Conservation (phyloP, 2,113 vertebrate genomes). For the Heloderma charlesbogerti region DNA sequence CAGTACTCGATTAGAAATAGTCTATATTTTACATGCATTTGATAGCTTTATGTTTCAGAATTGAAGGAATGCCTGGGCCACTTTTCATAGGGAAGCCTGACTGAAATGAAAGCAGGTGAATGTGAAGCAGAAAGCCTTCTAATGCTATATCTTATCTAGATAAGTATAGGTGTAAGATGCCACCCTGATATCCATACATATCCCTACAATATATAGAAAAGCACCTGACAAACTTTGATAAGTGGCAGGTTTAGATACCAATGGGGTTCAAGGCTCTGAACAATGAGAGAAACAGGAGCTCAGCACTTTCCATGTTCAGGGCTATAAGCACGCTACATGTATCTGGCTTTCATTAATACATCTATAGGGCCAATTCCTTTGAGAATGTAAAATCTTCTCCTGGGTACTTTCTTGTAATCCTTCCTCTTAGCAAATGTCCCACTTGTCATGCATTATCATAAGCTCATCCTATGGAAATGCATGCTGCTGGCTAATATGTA, state of each 20-base stretch:
- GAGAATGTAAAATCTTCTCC: slow-evolving; percentile 44
- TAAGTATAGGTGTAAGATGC: background rate
- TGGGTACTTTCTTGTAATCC: slow-evolving; percentile 60
- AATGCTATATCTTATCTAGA: background rate
- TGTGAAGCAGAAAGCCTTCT: background rate
- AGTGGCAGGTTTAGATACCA: background rate
- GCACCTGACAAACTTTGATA: background rate
- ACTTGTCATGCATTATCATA: slow-evolving; percentile 58
- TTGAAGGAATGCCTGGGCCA: background rate
- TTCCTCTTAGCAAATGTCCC: slow-evolving; percentile 44
- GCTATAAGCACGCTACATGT: background rate
- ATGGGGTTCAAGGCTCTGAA: background rate
- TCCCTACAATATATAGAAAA: background rate
- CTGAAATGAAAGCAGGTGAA: background rate
- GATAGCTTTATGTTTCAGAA: background rate
- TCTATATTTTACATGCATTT: no score
- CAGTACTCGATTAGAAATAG: no score
- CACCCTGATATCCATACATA: background rate
- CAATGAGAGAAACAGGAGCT: background rate
- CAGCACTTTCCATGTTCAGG: slow-evolving; percentile 12
- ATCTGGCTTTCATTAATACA: background rate
- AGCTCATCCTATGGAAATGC: slow-evolving; percentile 67
- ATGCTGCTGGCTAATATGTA: slow-evolving; percentile 65
- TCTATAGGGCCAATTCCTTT: background rate
- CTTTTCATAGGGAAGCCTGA: background rate